Base-by-base conservation (phyloP, 1,140 invertebrate species). In the Drosophila bifasciata region DNA sequence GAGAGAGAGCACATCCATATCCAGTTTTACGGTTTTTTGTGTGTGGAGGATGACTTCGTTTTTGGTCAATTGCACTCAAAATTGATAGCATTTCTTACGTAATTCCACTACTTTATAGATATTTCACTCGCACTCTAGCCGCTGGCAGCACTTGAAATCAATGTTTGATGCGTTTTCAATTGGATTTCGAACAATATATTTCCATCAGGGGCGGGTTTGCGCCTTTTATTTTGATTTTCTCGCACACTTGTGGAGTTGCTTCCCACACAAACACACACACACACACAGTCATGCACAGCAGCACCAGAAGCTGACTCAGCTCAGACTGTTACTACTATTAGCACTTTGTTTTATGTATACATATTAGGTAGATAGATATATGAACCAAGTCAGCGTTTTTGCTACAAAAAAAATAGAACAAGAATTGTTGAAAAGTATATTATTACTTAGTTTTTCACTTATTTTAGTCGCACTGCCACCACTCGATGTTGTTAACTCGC, bases 231-330 rank as follows among this genome's bases (percentile, higher is more conserved):
- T 86, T 88, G 83, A 88, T 84, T 77, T 88, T 71, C 74, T 70
- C 77, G 61, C 81, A 85, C 81, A 86, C 81, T 86, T 86, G 81
- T 86, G 81, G 81, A 86, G 81, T 81, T 77, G 41, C 51, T 53
- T 32, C 53, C 16, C 70, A 69, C 46, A 23, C 49, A 57, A 41
- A 19, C 39, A 53, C 63, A 53, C 53, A 60, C 45, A 32, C 43
- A 21, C 39, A 46, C n/a, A 36, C 16, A 45, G 39, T 48, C 25
- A 17, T 15, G n/a, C 19, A 52, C 45, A 43, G 32, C 11, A 25
- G 23, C 23, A 25, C 5, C 23, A 36, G 32, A 36, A 13, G 11
- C 32, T 36, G 32, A 36, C 23, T 25, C 23, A 25, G 23, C 32
- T 36, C 32, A 36, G 32, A 36, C 32, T 13, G 8, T 28, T 8